Evolutionary conservation across 2,113 vertebrate genomes (phyloP).

Genomic region (Muntiacus muntjak): DNA sequence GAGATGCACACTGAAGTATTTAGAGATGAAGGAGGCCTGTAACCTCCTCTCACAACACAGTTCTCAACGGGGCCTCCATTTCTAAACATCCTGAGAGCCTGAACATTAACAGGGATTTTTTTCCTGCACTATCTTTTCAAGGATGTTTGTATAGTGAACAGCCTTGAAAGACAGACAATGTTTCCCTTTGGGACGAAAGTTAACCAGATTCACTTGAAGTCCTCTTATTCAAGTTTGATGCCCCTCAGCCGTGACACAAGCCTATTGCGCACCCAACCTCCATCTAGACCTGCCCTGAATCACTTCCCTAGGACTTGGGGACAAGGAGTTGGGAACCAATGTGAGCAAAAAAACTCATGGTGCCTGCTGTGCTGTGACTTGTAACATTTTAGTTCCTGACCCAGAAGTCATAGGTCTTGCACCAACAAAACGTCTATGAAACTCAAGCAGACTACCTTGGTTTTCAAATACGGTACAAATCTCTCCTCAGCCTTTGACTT

Average conservation of each 20-base stretch:
- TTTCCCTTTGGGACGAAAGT: not conserved
- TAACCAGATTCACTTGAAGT: not conserved
- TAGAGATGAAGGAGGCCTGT: not conserved
- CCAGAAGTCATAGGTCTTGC: not conserved
- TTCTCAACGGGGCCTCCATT: rapidly evolving
- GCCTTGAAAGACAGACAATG: not conserved
- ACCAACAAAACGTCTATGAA: not conserved
- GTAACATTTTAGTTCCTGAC: not conserved
- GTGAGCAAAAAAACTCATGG: not conserved
- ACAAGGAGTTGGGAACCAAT: not conserved
- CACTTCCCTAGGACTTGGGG: too few species aligned
- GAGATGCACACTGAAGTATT: not conserved
- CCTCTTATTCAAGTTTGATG: not conserved
- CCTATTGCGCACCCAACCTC: too few species aligned
- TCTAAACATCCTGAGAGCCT: not conserved
- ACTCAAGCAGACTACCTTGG: not conserved
- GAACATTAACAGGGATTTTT: not conserved
- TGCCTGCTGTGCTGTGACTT: not conserved
- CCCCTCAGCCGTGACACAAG: not conserved
- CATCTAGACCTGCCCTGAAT: rapidly evolving
- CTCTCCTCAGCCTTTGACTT: not conserved
- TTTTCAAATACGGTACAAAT: not conserved
- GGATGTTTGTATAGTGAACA: not conserved
- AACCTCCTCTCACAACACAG: not conserved
- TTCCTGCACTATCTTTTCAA: not conserved